Evolutionary conservation across 1,140 invertebrate genomes (phyloP).

Genomic region (Cotesia vestalis): DNA sequence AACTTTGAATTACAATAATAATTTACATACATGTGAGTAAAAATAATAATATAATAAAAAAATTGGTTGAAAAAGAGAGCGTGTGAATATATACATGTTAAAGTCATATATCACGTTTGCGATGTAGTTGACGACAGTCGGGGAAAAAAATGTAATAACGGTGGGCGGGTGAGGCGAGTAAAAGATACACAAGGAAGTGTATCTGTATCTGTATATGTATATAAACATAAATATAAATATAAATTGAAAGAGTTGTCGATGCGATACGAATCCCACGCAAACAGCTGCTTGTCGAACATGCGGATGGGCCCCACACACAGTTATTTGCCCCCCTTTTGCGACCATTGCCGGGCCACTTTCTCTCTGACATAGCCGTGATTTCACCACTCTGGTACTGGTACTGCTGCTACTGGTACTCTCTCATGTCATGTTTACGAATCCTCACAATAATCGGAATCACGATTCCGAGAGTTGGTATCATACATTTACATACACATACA

Average conservation of each 20-base stretch:
- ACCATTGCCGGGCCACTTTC: constrained; percentile 24
- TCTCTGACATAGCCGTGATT: constrained; percentile 32
- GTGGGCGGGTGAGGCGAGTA: neutral
- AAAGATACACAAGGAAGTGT: neutral
- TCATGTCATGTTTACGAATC: constrained; percentile 14
- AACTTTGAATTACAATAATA: too few relatives aligned
- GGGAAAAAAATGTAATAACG: neutral
- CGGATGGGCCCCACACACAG: constrained; percentile 10
- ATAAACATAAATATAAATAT: neutral
- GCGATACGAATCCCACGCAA: constrained; percentile 21
- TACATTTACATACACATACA: too few relatives aligned
- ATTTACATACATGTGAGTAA: neutral
- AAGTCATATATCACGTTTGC: too few relatives aligned
- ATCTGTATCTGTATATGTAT: too few relatives aligned
- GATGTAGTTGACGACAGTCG: too few relatives aligned
- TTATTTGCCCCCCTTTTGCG: neutral
- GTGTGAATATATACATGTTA: constrained; percentile 5
- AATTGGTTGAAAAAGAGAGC: neutral
- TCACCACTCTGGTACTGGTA: constrained; percentile 11
- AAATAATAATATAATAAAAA: neutral
- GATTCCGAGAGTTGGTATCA: constrained; percentile 9
- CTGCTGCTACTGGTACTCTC: constrained; percentile 2
- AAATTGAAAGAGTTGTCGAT: constrained; percentile 25
- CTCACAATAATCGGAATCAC: constrained; percentile 29
- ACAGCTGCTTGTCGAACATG: constrained; percentile 23